A percentile compares a stretch with the other conserved stretches of the same genome.
Evolutionary conservation across 1,140 invertebrate genomes (phyloP).

Genomic region (Neotoxoptera formosana): DNA sequence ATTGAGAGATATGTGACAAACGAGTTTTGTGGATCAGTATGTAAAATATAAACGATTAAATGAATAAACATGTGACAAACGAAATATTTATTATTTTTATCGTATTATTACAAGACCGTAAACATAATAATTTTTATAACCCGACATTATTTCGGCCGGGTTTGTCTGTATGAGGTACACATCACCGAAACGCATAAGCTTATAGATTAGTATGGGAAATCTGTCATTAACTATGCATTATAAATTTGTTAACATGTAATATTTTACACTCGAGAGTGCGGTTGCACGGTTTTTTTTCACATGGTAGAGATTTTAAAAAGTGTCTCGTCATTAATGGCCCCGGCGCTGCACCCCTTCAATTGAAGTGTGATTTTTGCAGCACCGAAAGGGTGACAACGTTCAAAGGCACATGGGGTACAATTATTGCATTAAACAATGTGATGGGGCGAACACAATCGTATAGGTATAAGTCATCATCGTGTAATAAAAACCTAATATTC

Average conservation of each 20-base stretch:
- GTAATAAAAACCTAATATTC: slow-evolving; percentile 7
- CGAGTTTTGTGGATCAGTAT: neutral
- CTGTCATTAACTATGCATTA: slow-evolving; percentile 34
- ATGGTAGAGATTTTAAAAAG: slow-evolving; percentile 35
- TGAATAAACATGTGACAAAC: neutral
- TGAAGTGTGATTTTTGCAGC: slow-evolving; percentile 37
- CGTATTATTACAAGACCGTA: neutral
- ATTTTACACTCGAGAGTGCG: slow-evolving; percentile 4
- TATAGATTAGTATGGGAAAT: neutral
- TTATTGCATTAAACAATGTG: slow-evolving; percentile 25
- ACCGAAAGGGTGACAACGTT: slow-evolving; percentile 11
- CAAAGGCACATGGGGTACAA: slow-evolving; percentile 19
- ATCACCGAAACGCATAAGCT: neutral
- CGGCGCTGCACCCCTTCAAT: slow-evolving; percentile 32
- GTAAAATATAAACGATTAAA: neutral
- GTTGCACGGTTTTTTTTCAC: neutral
- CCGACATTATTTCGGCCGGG: neutral
- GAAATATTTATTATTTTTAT: neutral
- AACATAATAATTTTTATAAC: neutral
- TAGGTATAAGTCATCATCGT: neutral
- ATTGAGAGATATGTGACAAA: neutral
- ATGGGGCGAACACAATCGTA: neutral
- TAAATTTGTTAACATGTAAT: slow-evolving; percentile 28
- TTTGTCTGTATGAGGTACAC: too few species aligned
- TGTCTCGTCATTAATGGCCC: slow-evolving; percentile 32